Evolutionary conservation across 2,797 vertebrate genomes (phyloP).

Genomic region (Leptodactylus fallax): DNA sequence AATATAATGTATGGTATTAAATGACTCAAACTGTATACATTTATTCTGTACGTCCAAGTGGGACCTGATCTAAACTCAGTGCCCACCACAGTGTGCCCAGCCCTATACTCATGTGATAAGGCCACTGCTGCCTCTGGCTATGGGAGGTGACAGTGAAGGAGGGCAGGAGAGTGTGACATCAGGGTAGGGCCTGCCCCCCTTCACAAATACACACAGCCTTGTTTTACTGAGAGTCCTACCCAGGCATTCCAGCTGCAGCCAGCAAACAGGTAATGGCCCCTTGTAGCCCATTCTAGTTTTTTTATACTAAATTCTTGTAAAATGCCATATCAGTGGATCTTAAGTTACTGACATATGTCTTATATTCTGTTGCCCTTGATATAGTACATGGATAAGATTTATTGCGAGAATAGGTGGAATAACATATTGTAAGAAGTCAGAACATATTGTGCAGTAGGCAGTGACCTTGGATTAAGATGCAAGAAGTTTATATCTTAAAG

Average conservation of each 20-base stretch:
- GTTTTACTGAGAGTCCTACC: neutral
- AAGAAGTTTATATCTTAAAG: neutral
- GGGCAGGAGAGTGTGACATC: slow-evolving; percentile 45
- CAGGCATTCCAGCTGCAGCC: slow-evolving; percentile 41
- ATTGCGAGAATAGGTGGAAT: neutral
- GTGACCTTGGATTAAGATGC: neutral
- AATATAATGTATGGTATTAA: neutral
- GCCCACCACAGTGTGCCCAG: slow-evolving; percentile 46
- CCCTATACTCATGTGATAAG: slow-evolving; percentile 57
- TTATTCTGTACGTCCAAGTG: neutral
- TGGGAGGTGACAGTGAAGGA: slow-evolving; percentile 38
- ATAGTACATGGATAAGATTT: neutral
- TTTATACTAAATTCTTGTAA: neutral
- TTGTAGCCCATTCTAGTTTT: neutral
- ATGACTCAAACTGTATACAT: too few species aligned
- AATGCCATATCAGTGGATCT: too few species aligned
- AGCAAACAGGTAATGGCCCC: slow-evolving; percentile 45
- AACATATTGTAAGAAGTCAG: neutral
- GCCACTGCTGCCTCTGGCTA: slow-evolving; percentile 34
- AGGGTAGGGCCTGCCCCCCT: slow-evolving; percentile 10
- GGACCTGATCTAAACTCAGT: neutral
- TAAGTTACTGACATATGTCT: too few species aligned
- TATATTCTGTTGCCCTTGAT: neutral
- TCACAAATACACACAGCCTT: slow-evolving; percentile 44
- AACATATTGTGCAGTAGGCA: neutral